Evolutionary conservation across 2,888 invertebrate genomes (phyloP).

Genomic region (Mythimna impura): DNA sequence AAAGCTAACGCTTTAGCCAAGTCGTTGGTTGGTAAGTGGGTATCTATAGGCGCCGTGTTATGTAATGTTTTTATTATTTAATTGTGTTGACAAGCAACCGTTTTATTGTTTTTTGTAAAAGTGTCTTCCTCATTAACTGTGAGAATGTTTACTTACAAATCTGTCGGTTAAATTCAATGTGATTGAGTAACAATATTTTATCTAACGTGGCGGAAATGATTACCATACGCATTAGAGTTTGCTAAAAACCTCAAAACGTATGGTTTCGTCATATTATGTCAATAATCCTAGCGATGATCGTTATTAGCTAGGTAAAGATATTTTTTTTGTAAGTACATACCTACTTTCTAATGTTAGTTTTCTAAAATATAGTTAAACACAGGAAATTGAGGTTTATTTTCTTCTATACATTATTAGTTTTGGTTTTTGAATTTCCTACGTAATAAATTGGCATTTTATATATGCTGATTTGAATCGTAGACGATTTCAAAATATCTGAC

Average conservation of each 20-base stretch:
- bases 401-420: not conserved
- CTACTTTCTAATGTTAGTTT: conserved; percentile 43
- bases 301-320: conserved; percentile 28
- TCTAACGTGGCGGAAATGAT: conserved; percentile 70
- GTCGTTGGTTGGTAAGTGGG: not conserved
- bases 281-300: conserved; percentile 36
- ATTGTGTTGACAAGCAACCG: not conserved
- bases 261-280: conserved; percentile 60
- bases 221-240: conserved; percentile 62
- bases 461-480: not conserved
- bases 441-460: not conserved
- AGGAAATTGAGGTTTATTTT: conserved; percentile 4
- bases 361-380: conserved; percentile 20
- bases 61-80: not conserved
- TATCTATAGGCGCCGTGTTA: not conserved
- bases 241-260: conserved; percentile 66
- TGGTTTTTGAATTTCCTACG: conserved; percentile 12
- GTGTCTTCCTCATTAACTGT: conserved; percentile 26
- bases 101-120: not conserved
- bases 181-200: conserved; percentile 67
- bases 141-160: conserved; percentile 32
- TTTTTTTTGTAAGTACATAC: not conserved
- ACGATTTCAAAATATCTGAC: conserved; percentile 12
- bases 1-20: no score
- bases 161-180: conserved; percentile 28